These are phyloP conservation scores for Danio rerio DNA, from an alignment of 2,113 vertebrate genomes.

Conservation along the genomic window GRCz12tu NC_133187.1:23291501-23292000, in stretches of 20 bases:
- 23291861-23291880: neutral
- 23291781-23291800: neutral
- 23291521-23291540: constrained; percentile 26
- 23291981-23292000: constrained; percentile 51
- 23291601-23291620: constrained; percentile 65
- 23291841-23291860: constrained; percentile 12
- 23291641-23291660: constrained; percentile 65
- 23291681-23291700: constrained; percentile 52
- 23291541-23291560: constrained; percentile 60
- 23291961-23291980: constrained; percentile 51
- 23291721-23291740: constrained; percentile 62
- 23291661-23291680: constrained; percentile 75
- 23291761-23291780: constrained; percentile 35
- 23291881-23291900: neutral
- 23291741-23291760: constrained; percentile 49
- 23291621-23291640: constrained; percentile 62
- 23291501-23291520: constrained; percentile 40
- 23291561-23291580: constrained; percentile 61
- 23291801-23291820: constrained; percentile 26
- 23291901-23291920: neutral
- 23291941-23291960: neutral
- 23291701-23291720: constrained; percentile 69
- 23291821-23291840: constrained; percentile 20
- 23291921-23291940: neutral
- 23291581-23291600: constrained; percentile 54